These are phyloP conservation scores for Acanthaster planci DNA, from an alignment of 35 echinoderm and acorn worm genomes.

Conservation along the genomic window DNA sequence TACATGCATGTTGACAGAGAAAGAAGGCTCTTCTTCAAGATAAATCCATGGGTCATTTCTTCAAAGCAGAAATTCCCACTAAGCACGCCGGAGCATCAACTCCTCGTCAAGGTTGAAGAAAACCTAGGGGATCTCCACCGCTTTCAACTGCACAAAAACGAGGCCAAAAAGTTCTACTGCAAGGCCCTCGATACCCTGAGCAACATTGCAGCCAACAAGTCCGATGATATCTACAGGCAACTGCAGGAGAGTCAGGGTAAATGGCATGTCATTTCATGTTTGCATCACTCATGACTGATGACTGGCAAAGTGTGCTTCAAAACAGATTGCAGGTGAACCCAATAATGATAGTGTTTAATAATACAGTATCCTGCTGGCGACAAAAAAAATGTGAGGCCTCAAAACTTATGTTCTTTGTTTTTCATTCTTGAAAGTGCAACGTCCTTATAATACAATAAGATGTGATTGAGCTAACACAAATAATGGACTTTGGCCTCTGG, in stretches of 20 bases:
- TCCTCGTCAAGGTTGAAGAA: slow-evolving; percentile 71
- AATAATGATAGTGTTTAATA: no score
- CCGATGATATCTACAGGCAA: slow-evolving; percentile 50
- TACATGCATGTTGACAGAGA: no score
- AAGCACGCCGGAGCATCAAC: slow-evolving; percentile 66
- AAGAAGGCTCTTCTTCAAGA: no score
- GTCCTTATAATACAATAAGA: no score
- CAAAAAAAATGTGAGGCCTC: no score
- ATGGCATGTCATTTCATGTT: no score
- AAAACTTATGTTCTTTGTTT: no score
- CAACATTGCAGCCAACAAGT: slow-evolving; percentile 60
- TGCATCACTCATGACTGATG: background rate
- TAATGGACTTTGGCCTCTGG: no score
- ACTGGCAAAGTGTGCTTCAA: background rate
- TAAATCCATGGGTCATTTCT: background rate
- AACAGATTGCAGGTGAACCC: background rate
- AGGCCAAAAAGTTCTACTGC: slow-evolving; percentile 59
- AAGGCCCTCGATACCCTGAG: slow-evolving; percentile 63
- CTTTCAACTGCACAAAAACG: slow-evolving; percentile 53
- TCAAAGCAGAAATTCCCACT: slow-evolving; percentile 50
- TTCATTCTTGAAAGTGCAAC: no score
- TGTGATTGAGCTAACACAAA: no score
- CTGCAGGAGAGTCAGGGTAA: slow-evolving; percentile 67
- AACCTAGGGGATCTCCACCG: slow-evolving; percentile 61
- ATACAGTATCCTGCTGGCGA: no score